Evolutionary conservation across 1,140 invertebrate species (phyloP), one percentile per base, ranked within the genome.

Genomic region (Pogonognathellus flavescens): DNA sequence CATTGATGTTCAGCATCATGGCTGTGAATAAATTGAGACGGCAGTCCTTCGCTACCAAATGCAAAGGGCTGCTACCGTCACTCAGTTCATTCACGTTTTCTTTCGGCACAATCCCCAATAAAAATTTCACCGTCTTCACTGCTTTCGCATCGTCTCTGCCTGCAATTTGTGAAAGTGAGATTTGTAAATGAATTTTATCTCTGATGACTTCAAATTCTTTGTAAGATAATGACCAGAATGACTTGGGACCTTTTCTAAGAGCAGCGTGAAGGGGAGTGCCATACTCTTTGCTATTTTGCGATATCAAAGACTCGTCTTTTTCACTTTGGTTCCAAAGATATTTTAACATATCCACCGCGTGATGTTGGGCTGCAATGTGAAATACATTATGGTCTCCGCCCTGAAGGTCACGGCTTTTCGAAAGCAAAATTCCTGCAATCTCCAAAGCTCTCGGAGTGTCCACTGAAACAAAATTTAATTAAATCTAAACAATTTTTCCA

Each of bases 21-120:
- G 70, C 41, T n/a, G 31, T 41, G 14, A 76, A n/a, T 9, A 50
- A 49, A 76, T 76, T 31, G 6, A 49, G 22, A 31, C 31, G 31
- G 31, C 70, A 49, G 16, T 76, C n/a, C 70, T 49, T 76, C 1
- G 70, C 70, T n/a, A 31, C 70, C 6, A 76, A 25, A 50, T 76
- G 70, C 14, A 76, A 31, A 50, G 31, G 25, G 9, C 25, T 76
- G 41, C 49, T 76, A 1, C 70, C 70, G n/a, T 76, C 70, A n/a
- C 49, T 76, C 10, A 49, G 6, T 6, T 41, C n/a, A 18, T 76
- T 76, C 1, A 76, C 41, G 4, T n/a, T n/a, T 8, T 76, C 70
- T 10, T 31, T 31, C 9, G 70, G 41, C 3, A 76, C 25, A 49
- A 76, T 76, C 13, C 49, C 70, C 70, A 76, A 50, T 31, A 76